Evolutionary conservation across 2,797 vertebrate species (phyloP).

Genomic region (Paratrypauchen microcephalus): DNA sequence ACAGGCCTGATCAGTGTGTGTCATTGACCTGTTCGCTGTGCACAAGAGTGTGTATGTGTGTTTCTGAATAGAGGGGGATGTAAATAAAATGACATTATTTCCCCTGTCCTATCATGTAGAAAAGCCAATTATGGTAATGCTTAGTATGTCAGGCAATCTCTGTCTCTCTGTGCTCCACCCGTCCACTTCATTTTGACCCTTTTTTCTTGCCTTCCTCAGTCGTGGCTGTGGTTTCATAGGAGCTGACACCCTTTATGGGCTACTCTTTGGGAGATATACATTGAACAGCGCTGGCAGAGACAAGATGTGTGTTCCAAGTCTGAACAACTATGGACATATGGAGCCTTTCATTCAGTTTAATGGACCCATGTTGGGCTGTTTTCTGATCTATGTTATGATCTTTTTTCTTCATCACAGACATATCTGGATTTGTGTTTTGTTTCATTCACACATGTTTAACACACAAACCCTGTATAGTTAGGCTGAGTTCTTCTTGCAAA

Average conservation of each 20-base stretch:
- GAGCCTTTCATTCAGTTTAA: slow-evolving; percentile 6
- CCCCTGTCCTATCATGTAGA: slow-evolving; percentile 99
- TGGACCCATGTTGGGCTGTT: too few species aligned
- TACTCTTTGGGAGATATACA: slow-evolving; percentile 73
- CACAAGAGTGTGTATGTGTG: slow-evolving; percentile 60
- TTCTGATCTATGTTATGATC: too few species aligned
- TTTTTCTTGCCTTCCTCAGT: slow-evolving; percentile 56
- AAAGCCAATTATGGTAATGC: slow-evolving; percentile 99
- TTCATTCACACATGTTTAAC: too few species aligned
- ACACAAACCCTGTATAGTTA: too few species aligned
- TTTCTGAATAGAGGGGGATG: slow-evolving; percentile 82
- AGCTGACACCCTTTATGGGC: slow-evolving; percentile 78
- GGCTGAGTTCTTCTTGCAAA: too few species aligned
- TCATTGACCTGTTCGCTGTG: slow-evolving; percentile 95
- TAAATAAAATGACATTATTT: slow-evolving; percentile 99
- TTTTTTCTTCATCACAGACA: too few species aligned
- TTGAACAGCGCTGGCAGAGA: slow-evolving; percentile 33
- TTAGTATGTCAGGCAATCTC: slow-evolving; percentile 96
- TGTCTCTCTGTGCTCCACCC: slow-evolving; percentile 58
- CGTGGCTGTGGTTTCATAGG: slow-evolving; percentile 79
- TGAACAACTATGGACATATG: slow-evolving; percentile 9
- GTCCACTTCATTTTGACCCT: slow-evolving; percentile 55
- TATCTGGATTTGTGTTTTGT: too few species aligned
- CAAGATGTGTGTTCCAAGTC: slow-evolving; percentile 20
- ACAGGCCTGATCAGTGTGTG: slow-evolving; percentile 99